Percentiles rank a stretch among this genome's conserved stretches.
These are phyloP conservation scores for Theonella swinhoei DNA, from an alignment of 37 sponge, comb jelly and placozoan genomes.

Conservation along the genomic window DNA sequence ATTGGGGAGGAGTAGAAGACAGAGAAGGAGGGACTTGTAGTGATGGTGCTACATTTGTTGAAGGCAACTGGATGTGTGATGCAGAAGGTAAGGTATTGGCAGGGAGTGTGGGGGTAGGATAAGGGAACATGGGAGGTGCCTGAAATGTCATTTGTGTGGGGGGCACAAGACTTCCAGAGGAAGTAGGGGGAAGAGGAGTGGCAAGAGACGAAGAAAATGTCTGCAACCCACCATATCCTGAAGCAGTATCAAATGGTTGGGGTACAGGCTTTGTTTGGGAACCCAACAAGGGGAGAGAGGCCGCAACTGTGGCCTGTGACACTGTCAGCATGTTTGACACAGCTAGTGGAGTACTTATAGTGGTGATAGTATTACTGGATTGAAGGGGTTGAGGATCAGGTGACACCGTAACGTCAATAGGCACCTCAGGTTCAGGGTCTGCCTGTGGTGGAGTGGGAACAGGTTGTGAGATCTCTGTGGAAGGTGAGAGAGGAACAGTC, in stretches of 20 bases:
- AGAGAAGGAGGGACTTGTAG: background rate
- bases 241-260: background rate
- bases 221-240: background rate
- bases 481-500: too few relatives aligned
- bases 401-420: background rate
- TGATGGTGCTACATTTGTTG: background rate
- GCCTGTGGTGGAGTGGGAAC: background rate
- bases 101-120: background rate
- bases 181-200: background rate
- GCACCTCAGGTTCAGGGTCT: background rate
- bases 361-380: background rate
- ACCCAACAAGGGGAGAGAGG: too few relatives aligned
- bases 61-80: background rate
- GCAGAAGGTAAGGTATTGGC: background rate
- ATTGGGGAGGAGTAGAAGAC: background rate
- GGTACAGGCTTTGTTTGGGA: background rate
- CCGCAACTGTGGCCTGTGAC: too few relatives aligned
- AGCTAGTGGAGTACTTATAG: too few relatives aligned
- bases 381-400: background rate
- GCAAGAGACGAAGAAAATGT: background rate
- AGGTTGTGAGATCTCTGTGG: background rate
- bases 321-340: too few relatives aligned
- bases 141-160: background rate
- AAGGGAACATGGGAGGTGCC: background rate
- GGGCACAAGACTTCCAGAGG: background rate